phyloP scores from a whole-genome alignment of 1,140 invertebrate species.

The Epicauta chinensis region DNA sequence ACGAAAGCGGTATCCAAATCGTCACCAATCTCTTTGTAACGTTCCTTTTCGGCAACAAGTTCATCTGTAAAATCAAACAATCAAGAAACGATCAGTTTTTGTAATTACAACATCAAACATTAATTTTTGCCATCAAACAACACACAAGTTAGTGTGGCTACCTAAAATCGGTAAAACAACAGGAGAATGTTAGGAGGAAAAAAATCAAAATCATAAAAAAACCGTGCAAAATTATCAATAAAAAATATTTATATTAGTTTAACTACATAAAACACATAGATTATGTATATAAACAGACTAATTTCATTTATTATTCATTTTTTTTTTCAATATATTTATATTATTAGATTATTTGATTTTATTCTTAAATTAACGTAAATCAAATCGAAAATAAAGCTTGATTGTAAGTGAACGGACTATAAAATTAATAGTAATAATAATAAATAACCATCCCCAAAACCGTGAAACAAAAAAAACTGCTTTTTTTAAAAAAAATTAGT shows the following conservation, averaged over 20 bases:
- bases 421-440: not conserved
- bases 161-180: not conserved
- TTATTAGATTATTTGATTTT: too few relatives aligned
- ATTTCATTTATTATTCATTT: too few relatives aligned
- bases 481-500: not conserved
- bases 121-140: constrained; percentile 1
- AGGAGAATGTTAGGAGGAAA: not conserved
- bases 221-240: not conserved
- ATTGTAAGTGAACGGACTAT: constrained; percentile 17
- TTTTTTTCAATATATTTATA: too few relatives aligned
- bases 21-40: constrained; percentile 99
- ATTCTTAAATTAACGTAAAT: too few relatives aligned
- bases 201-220: constrained; percentile 17
- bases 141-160: too few relatives aligned
- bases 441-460: too few relatives aligned
- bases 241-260: constrained; percentile 26
- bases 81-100: not conserved
- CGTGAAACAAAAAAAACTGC: too few relatives aligned
- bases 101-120: not conserved
- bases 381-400: constrained; percentile 5
- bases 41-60: constrained; percentile 96
- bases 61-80: constrained; percentile 73
- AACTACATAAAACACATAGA: constrained; percentile 18
- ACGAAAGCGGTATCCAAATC: constrained; percentile 97
- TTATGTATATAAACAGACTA: constrained; percentile 22